Base-by-base conservation (phyloP, 2,113 vertebrate genomes). In the Cyanoliseus patagonus region DNA sequence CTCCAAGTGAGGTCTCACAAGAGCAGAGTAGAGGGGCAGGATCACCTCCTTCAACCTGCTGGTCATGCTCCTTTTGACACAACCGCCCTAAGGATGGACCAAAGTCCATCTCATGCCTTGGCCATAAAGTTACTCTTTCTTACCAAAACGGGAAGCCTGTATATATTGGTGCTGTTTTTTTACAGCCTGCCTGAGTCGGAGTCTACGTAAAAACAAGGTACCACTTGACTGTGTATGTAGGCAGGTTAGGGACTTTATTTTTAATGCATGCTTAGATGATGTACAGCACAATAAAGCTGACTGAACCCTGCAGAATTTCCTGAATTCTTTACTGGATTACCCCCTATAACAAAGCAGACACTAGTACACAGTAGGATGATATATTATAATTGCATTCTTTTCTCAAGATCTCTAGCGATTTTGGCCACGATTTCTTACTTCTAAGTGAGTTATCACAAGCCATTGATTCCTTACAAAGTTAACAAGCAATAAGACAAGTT, bases 401-500 rank as follows among this genome's bases (percentile, higher is more conserved):
- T 88, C 78, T 94, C n/a, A 79, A 74, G 39, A 95, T 94, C 83
- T 91, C 95, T 90, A 83, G 85, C 3, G 44, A 97, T 94, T 97
- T 95, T 96, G 87, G 76, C 63, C 84, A 97, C 6, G 6, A 69
- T 95, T 92, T 92, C 95, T 93, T 97, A 73, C 64, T 95, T 96
- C 97, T 96, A 96, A 97, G 86, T 76, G 80, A 91, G 92, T 97
- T 98, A 97, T 78, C 46, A 25, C 81, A 97, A 97, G 68, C 68
- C 96, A 97, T 12, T 98, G 98, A 97, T 92, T 97, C 91, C 94
- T 97, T 97, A 97, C 77, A 83, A 97, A 97, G 95, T 97, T 97
- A 98, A 98, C 95, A 97, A 97, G 96, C 96, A 97, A 47, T 96
- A 96, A 95, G 92, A 96, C 51, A 91, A 97, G 95, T 96, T 97